Percentiles rank a stretch among this genome's conserved stretches.
These are phyloP conservation scores for Nemotelus pantherinus DNA, from an alignment of 2,888 invertebrate species.

Conservation along the genomic window DNA sequence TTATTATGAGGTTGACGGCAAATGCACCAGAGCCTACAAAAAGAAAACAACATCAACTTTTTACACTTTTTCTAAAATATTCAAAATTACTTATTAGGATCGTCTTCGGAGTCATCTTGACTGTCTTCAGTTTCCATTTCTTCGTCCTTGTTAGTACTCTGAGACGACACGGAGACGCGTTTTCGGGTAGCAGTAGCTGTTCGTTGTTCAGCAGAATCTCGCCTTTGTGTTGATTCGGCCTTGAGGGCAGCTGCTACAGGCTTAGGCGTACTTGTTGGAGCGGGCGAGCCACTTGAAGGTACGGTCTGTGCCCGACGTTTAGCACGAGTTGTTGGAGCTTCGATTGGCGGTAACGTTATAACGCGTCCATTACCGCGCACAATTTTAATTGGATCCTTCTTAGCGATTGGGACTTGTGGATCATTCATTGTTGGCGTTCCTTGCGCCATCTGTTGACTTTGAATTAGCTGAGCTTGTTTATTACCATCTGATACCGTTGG, in stretches of 20 bases:
- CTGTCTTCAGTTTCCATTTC: conserved; percentile 52
- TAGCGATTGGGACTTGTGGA: conserved; percentile 21
- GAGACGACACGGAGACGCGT: conserved; percentile 44
- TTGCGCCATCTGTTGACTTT: not conserved
- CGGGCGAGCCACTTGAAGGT: conserved; percentile 16
- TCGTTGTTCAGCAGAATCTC: conserved; percentile 30
- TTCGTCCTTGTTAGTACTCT: conserved; percentile 36
- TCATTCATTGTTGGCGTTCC: conserved; percentile 21
- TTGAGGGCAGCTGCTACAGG: conserved; percentile 53
- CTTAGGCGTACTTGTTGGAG: conserved; percentile 51
- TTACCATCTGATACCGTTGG: conserved; percentile 3
- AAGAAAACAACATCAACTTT: conserved; percentile 1
- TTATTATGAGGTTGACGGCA: conserved; percentile 95
- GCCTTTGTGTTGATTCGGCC: conserved; percentile 33
- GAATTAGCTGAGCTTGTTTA: not conserved
- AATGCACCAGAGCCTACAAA: conserved; percentile 86
- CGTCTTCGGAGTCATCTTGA: conserved; percentile 84
- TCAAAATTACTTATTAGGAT: conserved; percentile 76
- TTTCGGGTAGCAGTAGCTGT: conserved; percentile 34
- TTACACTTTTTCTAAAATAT: too few relatives aligned
- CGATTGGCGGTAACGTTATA: conserved; percentile 82
- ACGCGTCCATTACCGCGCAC: conserved; percentile 79
- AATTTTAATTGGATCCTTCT: conserved; percentile 75
- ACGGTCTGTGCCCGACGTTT: conserved; percentile 67
- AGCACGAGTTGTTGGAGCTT: conserved; percentile 83